phyloP scores from a whole-genome alignment of 1,140 invertebrate species.

The Homalodisca vitripennis region DNA sequence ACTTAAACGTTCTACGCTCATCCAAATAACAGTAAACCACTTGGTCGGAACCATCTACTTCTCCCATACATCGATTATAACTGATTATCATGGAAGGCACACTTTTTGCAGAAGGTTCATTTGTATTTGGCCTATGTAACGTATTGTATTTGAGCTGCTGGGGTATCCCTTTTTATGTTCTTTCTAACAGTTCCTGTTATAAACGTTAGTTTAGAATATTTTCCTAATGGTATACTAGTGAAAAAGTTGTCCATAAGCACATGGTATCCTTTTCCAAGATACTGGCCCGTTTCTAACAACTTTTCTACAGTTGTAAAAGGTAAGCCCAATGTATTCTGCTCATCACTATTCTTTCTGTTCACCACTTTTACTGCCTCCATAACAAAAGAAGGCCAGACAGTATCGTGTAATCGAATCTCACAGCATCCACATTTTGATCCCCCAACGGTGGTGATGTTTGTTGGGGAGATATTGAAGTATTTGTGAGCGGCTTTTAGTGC shows the following conservation, averaged over 20 bases:
- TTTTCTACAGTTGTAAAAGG: conserved; percentile 39
- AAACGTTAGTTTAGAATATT: conserved; percentile 9
- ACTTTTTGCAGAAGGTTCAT: conserved; percentile 15
- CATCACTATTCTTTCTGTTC: conserved; percentile 39
- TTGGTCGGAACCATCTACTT: conserved; percentile 34
- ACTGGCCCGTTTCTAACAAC: conserved; percentile 41
- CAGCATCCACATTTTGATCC: conserved; percentile 43
- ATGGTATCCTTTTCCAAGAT: conserved; percentile 42
- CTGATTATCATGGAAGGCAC: conserved; percentile 11
- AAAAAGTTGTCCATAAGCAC: conserved; percentile 38
- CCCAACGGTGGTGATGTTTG: conserved; percentile 42
- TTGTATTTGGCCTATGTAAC: conserved; percentile 6
- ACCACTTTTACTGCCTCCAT: conserved; percentile 35
- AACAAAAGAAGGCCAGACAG: conserved; percentile 40
- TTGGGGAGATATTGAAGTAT: conserved; percentile 42
- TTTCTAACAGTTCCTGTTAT: conserved; percentile 20
- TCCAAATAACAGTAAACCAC: too few relatives aligned
- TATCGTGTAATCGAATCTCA: conserved; percentile 40
- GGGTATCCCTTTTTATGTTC: conserved; percentile 19
- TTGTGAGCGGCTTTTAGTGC: conserved; percentile 37
- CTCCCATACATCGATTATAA: conserved; percentile 37
- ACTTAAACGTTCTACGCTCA: conserved; percentile 36
- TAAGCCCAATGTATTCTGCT: conserved; percentile 39
- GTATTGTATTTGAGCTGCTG: conserved; percentile 8
- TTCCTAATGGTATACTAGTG: conserved; percentile 12